Evolutionary conservation across 2,888 invertebrate genomes (phyloP), one percentile per base, ranked within the genome.

Genomic region (Lycocerus yunnanus): DNA sequence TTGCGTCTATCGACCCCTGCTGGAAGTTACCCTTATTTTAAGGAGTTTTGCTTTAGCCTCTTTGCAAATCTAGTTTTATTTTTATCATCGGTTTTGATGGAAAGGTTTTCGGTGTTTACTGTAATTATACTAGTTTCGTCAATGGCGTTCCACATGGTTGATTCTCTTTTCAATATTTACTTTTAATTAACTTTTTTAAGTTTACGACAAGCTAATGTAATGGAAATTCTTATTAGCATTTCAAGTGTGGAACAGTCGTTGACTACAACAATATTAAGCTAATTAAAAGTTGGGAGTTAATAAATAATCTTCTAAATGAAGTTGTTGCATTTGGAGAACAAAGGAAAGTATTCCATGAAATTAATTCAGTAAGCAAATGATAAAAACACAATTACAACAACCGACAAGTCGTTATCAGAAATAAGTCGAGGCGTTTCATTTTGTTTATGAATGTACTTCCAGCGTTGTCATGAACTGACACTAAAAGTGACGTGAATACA

Each of bases 401-500:
- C 18, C 66, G 71, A 71, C 71, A 66, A 43, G 66, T 65, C 69
- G 65, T 73, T 73, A 73, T 73, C 73, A 69, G 65, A 69, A 69
- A 69, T 73, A 69, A 69, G 69, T 69, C 68, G 65, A 66, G 66
- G 69, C 66, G 66, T 69, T 74, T 70, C 66, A 70, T 74, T 68
- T 68, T 67, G 67, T 68, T 71, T 74, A 65, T 68, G 71, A 71
- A 74, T 74, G 71, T 66, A 74, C 27, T 70, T 73, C 58, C 70
- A 69, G 70, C 27, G 70, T 27, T 66, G 71, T 71, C 71, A 71
- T 68, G 74, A 74, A 74, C 68, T 71, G 74, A 68, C 71, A 68
- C 66, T 58, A 70, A 63, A 71, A 71, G 71, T 68, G 67, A 71
- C 43, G 68, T 65, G 71, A 71, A 71, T 71, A 68, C 61, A 63